Evolutionary conservation across 2,888 invertebrate genomes (phyloP), one percentile per base, ranked within the genome.

Genomic region (Ashinkailepas kermadecensis): DNA sequence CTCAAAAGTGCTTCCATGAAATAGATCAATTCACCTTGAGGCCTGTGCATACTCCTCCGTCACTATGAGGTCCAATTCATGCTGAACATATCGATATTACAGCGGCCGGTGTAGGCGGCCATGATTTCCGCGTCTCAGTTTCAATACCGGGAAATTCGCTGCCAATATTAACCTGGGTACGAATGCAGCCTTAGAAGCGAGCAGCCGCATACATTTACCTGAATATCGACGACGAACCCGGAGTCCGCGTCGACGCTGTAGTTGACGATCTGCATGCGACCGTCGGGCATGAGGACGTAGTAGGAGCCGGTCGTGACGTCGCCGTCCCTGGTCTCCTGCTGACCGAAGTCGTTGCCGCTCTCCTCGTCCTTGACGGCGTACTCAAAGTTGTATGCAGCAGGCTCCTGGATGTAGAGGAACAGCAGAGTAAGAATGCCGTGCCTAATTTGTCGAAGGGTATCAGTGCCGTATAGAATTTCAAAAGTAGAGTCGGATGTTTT

Each of bases 191-290:
- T 59, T 13, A 11, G 15, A 59, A 13, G 59, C 1, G 11, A 59
- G 59, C 11, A 4, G 15, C 11, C 15, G 12, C 59, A 59, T 7
- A 59, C 59, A 59, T 15, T 59, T 54, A 58, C 59, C 57, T 79
- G 59, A 15, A 79, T 79, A 58, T 79, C 23, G 21, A 79, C 59
- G 58, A 79, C 59, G 23, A 58, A 79, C 13, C 74, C 74, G 74
- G 74, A 54, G 56, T 74, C 74, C 13, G 18, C 74, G 21, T 21
- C 74, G 56, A 74, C 74, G 54, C 10, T 15, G 74, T 74, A 74
- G 74, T 74, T 74, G 74, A 74, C 74, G 74, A 74, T 74, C 74
- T 74, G 74, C 74, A 74, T 74, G 21, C 74, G 54, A 18, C 74
- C 74, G 74, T 74, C 74, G 9, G 74, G 56, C 74, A 74, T 74